Evolutionary conservation across 2,797 vertebrate genomes (phyloP).

Genomic region (Melanotaenia boesemani): DNA sequence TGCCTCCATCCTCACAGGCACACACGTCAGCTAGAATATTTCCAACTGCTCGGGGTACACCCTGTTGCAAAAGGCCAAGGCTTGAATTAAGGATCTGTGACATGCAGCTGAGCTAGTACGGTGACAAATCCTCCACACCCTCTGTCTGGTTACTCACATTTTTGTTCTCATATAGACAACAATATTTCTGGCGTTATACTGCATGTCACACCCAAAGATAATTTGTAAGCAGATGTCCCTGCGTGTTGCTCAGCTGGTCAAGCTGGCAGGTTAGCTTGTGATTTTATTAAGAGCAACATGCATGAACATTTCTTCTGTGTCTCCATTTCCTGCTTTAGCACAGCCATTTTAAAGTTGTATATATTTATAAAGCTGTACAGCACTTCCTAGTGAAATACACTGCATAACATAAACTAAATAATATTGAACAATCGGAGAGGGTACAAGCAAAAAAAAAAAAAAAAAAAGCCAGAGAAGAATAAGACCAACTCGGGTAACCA

Average conservation of each 20-base stretch:
- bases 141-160: slow-evolving; percentile 36
- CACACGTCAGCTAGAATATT: slow-evolving; percentile 27
- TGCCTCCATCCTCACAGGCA: neutral
- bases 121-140: slow-evolving; percentile 64
- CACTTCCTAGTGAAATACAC: no score
- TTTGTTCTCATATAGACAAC: slow-evolving; percentile 29
- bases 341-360: neutral
- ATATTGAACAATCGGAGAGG: neutral
- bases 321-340: neutral
- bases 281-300: slow-evolving; percentile 6
- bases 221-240: slow-evolving; percentile 17
- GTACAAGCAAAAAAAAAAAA: slow-evolving; percentile 1
- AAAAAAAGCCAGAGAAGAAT: neutral
- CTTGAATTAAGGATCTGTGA: slow-evolving; percentile 38
- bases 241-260: slow-evolving; percentile 7
- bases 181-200: slow-evolving; percentile 11
- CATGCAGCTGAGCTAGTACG: slow-evolving; percentile 48
- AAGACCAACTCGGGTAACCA: slow-evolving; percentile 34
- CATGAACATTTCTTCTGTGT: neutral
- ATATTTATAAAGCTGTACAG: neutral
- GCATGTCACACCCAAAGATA: slow-evolving; percentile 38
- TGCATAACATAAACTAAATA: neutral
- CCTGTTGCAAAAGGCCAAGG: slow-evolving; percentile 30
- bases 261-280: neutral
- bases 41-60: slow-evolving; percentile 14